Conservation (phyloP, 2,113 vertebrate species). For the Mohoua ochrocephala region DNA sequence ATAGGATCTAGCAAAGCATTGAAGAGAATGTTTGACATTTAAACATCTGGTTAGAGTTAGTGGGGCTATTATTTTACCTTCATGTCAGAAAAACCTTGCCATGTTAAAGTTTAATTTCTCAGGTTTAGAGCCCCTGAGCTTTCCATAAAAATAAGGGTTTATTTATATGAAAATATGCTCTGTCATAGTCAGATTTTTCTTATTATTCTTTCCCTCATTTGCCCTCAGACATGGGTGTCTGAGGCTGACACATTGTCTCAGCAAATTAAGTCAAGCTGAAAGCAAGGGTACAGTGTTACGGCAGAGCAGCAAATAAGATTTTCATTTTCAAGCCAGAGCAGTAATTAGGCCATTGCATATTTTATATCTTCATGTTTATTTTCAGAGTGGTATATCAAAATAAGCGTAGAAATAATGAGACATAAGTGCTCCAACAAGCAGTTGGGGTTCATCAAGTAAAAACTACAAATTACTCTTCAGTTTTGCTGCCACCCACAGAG, state of each 20-base stretch:
- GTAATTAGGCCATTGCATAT: conserved; percentile 31
- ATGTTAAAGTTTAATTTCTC: neutral
- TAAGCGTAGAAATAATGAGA: neutral
- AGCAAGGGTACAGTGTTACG: neutral
- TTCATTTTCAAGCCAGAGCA: conserved; percentile 8
- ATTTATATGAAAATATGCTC: conserved; percentile 17
- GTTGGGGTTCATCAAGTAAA: neutral
- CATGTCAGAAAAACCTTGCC: neutral
- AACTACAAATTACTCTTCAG: neutral
- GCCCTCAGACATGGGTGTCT: conserved; percentile 30
- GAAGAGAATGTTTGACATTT: conserved; percentile 23
- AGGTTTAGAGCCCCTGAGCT: neutral
- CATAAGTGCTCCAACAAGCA: neutral
- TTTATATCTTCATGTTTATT: conserved; percentile 36
- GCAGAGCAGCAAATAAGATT: conserved; percentile 19
- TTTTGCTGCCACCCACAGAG: conserved; percentile 3
- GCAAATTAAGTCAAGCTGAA: conserved; percentile 57
- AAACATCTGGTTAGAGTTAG: conserved; percentile 44
- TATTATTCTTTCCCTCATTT: conserved; percentile 29
- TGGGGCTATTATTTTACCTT: conserved; percentile 6
- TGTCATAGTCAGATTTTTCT: neutral
- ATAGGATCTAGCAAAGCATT: neutral
- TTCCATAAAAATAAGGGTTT: conserved; percentile 3
- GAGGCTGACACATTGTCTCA: conserved; percentile 46
- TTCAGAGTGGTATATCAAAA: neutral